Evolutionary conservation across 2,888 invertebrate genomes (phyloP), one percentile per base, ranked within the genome.

Genomic region (Alsophila aescularia): DNA sequence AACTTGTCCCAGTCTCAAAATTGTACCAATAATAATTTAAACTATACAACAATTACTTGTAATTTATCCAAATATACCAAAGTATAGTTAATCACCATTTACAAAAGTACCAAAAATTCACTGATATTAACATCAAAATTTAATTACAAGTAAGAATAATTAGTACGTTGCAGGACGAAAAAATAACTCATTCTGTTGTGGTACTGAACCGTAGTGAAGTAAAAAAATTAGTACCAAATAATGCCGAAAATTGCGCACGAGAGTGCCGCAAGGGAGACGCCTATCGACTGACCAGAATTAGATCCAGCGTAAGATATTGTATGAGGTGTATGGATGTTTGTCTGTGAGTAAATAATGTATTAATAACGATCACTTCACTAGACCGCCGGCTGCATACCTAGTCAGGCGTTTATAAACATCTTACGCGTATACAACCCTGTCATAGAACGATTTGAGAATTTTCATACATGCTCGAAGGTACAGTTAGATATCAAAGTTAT

Each of bases 341-440:
- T 49, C 47, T 70, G 72, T 81, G 76, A 76, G 80, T 75, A 70
- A 70, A 67, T 65, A 67, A 60, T 65, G 68, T 87, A 87, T 85
- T 77, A 78, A 87, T 88, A 88, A 69, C 81, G 77, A 50, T 81
- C 77, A 82, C 84, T 78, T 85, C 84, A 85, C 70, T 64, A 60
- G 48, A 55, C 61, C 52, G 49, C 43, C 44, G 43, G 6, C 35
- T 47, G 52, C 43, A 40, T 12, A 15, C 16, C 35, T 42, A 41
- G 41, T 2, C 16, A 27, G 3, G 24, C 18, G 5, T 24, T 2
- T 15, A 24, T 51, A 51, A 42, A 51, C 42, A 51, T 31, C 32
- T 5, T 0, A 32, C 32, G 6, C n/a, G 12, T 4, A 7, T 32
- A 13, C 32, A 13, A 18, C 35, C 35, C 15, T 35, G 35, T 35